Percentiles rank a stretch among this genome's conserved stretches.
Conservation (phyloP, 2,797 vertebrate species). For the Chelmon rostratus region DNA sequence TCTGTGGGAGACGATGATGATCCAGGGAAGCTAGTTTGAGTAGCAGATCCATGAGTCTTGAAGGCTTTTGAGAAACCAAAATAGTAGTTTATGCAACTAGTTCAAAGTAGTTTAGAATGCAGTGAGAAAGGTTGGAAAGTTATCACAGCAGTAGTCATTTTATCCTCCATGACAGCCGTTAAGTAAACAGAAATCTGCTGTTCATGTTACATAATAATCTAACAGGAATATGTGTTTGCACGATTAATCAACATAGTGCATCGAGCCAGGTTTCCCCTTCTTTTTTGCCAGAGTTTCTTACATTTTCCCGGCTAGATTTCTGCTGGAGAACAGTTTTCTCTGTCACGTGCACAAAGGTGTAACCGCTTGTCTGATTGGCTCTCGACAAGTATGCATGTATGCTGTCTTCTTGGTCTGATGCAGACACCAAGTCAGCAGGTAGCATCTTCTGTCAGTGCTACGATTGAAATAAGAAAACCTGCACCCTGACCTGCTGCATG, state of each 20-base stretch:
- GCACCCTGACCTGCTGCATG: too few species aligned
- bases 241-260: not conserved
- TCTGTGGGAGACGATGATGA: not conserved
- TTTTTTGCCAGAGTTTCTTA: not conserved
- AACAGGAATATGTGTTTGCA: not conserved
- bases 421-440: too few species aligned
- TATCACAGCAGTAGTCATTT: not conserved
- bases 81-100: not conserved
- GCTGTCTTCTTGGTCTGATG: too few species aligned
- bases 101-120: not conserved
- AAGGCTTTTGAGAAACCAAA: not conserved
- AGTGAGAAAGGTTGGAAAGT: too few species aligned
- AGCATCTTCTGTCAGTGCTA: too few species aligned
- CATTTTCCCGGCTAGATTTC: not conserved
- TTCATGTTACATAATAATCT: not conserved
- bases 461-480: too few species aligned
- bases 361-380: not conserved
- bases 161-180: too few species aligned
- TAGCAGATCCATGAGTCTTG: not conserved
- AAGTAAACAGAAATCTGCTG: not conserved
- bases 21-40: not conserved
- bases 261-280: not conserved
- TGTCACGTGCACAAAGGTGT: not conserved
- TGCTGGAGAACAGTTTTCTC: not conserved
- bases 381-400: not conserved